Conservation (phyloP, 2,888 invertebrate species). For the Norana najaformis region DNA sequence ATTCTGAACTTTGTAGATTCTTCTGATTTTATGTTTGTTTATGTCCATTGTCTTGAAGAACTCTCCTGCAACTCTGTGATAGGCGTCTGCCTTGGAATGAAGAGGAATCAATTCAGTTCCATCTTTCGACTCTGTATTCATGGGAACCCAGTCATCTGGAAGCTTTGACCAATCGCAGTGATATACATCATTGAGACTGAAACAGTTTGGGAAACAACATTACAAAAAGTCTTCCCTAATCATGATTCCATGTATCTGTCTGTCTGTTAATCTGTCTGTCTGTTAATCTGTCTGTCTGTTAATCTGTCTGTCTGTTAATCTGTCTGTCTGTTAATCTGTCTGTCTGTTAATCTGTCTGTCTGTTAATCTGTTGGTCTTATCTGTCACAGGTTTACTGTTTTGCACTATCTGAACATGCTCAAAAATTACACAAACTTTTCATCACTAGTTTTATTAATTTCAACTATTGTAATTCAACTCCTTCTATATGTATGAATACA, state of each 20-base stretch:
- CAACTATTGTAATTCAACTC: neutral
- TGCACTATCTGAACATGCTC: neutral
- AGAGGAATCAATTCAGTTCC: constrained; percentile 16
- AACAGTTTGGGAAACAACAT: neutral
- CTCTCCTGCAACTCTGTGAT: neutral
- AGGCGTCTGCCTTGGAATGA: neutral
- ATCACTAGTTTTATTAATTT: too few relatives aligned
- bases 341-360: neutral
- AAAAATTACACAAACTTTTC: neutral
- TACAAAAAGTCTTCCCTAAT: neutral
- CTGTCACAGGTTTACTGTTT: neutral
- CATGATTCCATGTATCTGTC: neutral
- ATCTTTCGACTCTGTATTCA: constrained; percentile 16
- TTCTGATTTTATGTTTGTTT: neutral
- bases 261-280: neutral
- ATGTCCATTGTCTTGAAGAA: neutral
- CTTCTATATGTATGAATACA: neutral
- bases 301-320: neutral
- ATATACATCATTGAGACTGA: neutral
- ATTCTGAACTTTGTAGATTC: constrained; percentile 22
- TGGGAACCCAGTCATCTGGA: neutral
- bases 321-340: neutral
- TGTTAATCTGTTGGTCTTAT: too few relatives aligned
- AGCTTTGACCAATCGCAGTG: constrained; percentile 1
- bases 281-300: neutral